Evolutionary conservation across 2,797 vertebrate species (phyloP).

Genomic region (Tenualosa ilisha): DNA sequence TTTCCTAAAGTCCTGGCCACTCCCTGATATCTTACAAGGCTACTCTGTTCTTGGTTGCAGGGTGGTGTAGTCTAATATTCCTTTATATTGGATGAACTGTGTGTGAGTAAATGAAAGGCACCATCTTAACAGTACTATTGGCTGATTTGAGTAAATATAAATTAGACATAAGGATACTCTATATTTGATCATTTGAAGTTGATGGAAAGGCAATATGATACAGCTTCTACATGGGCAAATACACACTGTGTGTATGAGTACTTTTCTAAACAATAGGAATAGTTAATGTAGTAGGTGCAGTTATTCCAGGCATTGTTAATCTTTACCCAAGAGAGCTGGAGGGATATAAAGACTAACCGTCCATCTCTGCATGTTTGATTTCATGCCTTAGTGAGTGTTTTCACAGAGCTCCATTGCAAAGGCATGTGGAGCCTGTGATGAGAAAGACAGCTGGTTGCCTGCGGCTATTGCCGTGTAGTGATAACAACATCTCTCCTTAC

Average conservation of each 20-base stretch:
- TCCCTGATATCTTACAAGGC: not conserved
- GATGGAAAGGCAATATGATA: too few relatives aligned
- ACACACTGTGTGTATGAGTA: too few relatives aligned
- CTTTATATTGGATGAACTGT: not conserved
- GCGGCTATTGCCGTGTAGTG: slow-evolving; percentile 6
- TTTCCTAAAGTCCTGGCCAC: not conserved
- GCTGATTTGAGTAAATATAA: too few relatives aligned
- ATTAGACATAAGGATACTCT: too few relatives aligned
- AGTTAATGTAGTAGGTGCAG: not conserved
- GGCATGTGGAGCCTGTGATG: not conserved
- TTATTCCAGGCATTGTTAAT: not conserved
- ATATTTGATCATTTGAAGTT: too few relatives aligned
- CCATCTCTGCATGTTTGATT: not conserved
- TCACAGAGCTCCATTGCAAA: not conserved
- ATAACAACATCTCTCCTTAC: slow-evolving; percentile 47
- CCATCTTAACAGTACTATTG: too few relatives aligned
- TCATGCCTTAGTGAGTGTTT: slow-evolving; percentile 3
- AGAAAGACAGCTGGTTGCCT: slow-evolving; percentile 12
- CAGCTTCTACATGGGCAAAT: too few relatives aligned
- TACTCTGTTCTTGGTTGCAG: not conserved
- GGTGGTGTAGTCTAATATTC: not conserved
- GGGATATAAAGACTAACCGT: not conserved
- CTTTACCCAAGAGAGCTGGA: not conserved
- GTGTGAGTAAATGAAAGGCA: not conserved
- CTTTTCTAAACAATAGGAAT: not conserved